phyloP scores from a whole-genome alignment of 2,888 invertebrate species.

The Lymantria monacha region DNA sequence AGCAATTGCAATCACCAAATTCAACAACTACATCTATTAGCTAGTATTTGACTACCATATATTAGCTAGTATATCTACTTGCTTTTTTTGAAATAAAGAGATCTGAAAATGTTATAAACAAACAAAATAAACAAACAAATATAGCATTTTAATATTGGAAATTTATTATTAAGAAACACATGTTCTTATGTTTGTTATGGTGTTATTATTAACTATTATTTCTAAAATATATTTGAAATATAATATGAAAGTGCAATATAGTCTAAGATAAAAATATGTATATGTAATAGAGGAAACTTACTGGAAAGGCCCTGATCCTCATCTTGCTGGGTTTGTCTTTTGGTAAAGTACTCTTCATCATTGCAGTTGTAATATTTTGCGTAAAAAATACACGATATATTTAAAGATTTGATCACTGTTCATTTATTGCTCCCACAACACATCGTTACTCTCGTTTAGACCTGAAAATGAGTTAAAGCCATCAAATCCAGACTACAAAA shows the following conservation, averaged over 20 bases:
- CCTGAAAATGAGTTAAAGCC: constrained; percentile 58
- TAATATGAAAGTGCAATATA: neutral
- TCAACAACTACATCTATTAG: no score
- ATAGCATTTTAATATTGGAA: no score
- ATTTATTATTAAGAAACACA: no score
- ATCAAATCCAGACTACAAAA: constrained; percentile 13
- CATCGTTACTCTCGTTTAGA: constrained; percentile 70
- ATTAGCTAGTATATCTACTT: no score
- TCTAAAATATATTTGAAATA: no score
- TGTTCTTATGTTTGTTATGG: no score
- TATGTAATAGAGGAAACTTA: constrained; percentile 80
- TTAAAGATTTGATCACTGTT: constrained; percentile 52
- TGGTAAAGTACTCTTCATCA: constrained; percentile 89
- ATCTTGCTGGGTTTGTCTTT: constrained; percentile 96
- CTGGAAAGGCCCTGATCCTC: constrained; percentile 98
- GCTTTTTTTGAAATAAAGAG: no score
- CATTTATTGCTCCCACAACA: constrained; percentile 68
- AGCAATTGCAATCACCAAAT: no score
- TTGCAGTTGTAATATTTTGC: constrained; percentile 59
- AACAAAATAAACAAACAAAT: no score
- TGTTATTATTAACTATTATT: no score
- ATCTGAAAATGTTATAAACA: no score
- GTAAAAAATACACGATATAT: constrained; percentile 57
- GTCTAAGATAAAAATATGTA: neutral
- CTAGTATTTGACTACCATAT: no score